Conservation (phyloP, 2,113 vertebrate species). For the Terrapene triunguis region DNA sequence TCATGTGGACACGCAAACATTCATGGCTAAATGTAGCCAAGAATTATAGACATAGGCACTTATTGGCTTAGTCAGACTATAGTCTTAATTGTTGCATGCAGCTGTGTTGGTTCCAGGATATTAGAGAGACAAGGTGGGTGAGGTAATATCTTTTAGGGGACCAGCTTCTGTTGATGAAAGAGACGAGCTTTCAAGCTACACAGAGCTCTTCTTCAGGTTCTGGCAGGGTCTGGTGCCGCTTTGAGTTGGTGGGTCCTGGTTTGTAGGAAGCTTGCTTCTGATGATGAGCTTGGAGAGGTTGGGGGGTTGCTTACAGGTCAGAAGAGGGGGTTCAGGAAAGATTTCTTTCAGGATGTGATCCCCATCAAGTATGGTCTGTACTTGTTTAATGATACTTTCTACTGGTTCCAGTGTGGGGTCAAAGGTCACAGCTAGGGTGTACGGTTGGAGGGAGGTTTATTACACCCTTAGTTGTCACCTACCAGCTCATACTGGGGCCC, state of each 20-base stretch:
- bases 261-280: neutral
- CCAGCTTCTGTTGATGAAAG: too few relatives aligned
- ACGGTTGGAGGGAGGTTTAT: too few relatives aligned
- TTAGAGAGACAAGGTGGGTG: neutral
- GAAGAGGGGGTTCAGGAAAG: neutral
- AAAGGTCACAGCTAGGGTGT: neutral
- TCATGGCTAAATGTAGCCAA: slow-evolving; percentile 1
- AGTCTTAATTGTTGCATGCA: neutral
- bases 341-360: neutral
- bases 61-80: neutral
- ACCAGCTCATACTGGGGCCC: neutral
- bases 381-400: neutral
- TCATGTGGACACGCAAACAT: neutral
- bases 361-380: neutral
- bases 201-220: neutral
- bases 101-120: neutral
- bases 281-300: neutral
- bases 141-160: too few relatives aligned
- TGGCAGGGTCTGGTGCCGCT: neutral
- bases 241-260: neutral
- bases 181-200: too few relatives aligned
- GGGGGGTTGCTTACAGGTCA: neutral
- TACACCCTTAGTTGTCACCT: neutral
- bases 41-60: neutral
- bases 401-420: neutral